Evolutionary conservation across 2,113 vertebrate species (phyloP), one percentile per base, ranked within the genome.

Genomic region (Alethe castanea): DNA sequence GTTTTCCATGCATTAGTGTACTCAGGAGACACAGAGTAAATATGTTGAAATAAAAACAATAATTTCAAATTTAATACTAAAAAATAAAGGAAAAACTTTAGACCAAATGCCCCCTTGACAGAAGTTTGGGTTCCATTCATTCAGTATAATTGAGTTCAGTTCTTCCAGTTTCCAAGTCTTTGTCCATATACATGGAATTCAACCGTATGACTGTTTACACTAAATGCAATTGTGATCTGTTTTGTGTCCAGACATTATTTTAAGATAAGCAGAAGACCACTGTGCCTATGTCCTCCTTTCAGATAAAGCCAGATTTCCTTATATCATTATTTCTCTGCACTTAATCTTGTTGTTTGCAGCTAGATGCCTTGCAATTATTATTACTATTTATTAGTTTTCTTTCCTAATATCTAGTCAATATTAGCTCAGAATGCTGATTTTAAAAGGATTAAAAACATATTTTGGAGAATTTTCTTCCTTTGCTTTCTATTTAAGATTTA

Each of bases 21-120:
- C 81, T 23, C 81, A 69, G 74, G 74, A 95, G 79, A 91, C 9
- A 12, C 45, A 76, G 53, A 76, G 50, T 73, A 94, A 94, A 89
- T 47, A 71, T 91, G 88, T 29, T 83, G 45, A 90, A 92, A 93
- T 86, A 92, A 81, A 79, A 94, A 86, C 52, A 84, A 40, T 33
- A 0, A 67, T 86, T 88, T 94, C 35, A 92, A 70, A 74, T 71
- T 86, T 80, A 45, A 36, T 71, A 24, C 8, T 67, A 44, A 26
- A 70, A 77, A 86, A 61, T 6, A 90, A 83, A 65, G 25, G 31
- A 61, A 88, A 86, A 93, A 57, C 29, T 80, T 77, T 14, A 81
- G 26, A 25, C 20, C 20, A 90, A 83, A 81, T 80, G 1, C 2
- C 86, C 78, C 33, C 38, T 54, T 88, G 25, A 61, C 16, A 76